Evolutionary conservation across 2,113 vertebrate genomes (phyloP).

Genomic region (Antechinus flavipes): DNA sequence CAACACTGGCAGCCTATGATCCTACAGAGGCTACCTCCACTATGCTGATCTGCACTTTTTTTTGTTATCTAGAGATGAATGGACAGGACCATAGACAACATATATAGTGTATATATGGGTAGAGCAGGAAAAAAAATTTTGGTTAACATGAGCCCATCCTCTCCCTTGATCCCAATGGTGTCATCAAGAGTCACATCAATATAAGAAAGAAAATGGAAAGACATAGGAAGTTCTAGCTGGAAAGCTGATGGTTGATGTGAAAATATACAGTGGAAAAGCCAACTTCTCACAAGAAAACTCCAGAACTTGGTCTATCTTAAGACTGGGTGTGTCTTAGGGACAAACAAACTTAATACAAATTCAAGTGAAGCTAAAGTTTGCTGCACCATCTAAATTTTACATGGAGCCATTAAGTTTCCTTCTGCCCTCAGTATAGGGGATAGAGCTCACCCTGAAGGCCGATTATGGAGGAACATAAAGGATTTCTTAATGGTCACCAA

Average conservation of each 20-base stretch:
- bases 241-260: not conserved
- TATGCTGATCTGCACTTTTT: not conserved
- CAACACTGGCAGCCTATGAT: not conserved
- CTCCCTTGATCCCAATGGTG: not conserved
- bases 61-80: not conserved
- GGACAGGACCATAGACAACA: not conserved
- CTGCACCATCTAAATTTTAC: not conserved
- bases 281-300: not conserved
- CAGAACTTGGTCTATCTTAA: not conserved
- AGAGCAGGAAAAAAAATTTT: not conserved
- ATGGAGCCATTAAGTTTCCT: not conserved
- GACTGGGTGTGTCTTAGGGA: not conserved
- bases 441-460: not conserved
- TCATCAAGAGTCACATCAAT: conserved; percentile 15
- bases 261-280: not conserved
- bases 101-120: not conserved
- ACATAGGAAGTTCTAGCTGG: not conserved
- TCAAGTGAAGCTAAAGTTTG: not conserved
- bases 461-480: not conserved
- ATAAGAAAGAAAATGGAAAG: conserved; percentile 15
- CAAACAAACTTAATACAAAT: not conserved
- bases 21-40: not conserved
- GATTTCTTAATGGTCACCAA: conserved; percentile 14
- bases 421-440: not conserved
- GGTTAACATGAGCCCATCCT: conserved; percentile 5